A percentile compares a stretch with the other conserved stretches of the same genome.
phyloP scores from a whole-genome alignment of 2,113 vertebrate species.

The Formicarius rufipectus region DNA sequence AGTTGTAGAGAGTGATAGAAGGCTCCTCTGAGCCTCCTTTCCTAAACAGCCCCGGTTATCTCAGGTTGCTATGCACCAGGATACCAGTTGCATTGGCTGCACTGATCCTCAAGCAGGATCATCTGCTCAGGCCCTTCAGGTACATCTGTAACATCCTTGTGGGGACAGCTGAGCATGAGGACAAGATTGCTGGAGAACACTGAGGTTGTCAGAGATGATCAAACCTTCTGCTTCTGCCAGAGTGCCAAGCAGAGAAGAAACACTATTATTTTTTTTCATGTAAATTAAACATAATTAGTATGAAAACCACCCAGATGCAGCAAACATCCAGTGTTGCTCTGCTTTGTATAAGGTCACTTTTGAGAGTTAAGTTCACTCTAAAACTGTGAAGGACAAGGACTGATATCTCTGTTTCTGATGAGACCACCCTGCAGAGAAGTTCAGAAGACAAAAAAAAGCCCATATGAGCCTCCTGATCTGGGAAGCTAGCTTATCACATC shows the following conservation, averaged over 20 bases:
- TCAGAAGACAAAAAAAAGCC: neutral
- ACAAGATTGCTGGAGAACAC: neutral
- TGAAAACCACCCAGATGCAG: neutral
- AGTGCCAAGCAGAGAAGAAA: neutral
- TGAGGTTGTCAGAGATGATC: neutral
- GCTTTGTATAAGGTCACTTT: neutral
- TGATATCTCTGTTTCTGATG: neutral
- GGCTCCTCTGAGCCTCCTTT: neutral
- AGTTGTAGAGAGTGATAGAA: neutral
- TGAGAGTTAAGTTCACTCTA: neutral
- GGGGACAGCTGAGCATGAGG: neutral
- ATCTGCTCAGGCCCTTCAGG: neutral
- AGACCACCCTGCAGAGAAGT: neutral
- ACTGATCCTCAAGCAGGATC: neutral
- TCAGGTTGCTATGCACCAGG: neutral
- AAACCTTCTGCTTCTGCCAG: neutral
- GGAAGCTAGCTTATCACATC: neutral
- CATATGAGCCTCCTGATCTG: neutral
- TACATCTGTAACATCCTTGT: neutral
- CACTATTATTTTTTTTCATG: neutral
- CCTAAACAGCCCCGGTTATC: neutral
- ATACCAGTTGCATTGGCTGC: neutral
- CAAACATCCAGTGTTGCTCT: neutral
- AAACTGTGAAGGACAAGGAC: neutral
- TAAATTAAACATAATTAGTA: neutral